Conservation (phyloP, 2,888 invertebrate genomes). For the Drosophila anceps region DNA sequence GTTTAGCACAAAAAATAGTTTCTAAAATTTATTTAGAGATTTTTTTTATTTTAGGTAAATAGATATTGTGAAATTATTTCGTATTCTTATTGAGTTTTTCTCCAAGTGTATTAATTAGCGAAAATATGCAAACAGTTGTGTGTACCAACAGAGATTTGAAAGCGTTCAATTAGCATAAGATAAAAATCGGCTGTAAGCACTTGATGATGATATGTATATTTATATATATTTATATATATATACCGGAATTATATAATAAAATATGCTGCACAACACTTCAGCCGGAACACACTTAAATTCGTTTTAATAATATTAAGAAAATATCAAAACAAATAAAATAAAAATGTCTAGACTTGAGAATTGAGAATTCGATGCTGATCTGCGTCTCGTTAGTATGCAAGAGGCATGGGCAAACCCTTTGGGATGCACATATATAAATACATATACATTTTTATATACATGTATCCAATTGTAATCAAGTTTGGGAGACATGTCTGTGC, state of each 20-base stretch:
- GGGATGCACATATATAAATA: background rate
- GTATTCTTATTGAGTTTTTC: background rate
- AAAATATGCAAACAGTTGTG: conserved; percentile 35
- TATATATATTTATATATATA: background rate
- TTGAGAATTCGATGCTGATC: background rate
- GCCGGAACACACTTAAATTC: conserved; percentile 24
- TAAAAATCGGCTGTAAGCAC: conserved; percentile 39
- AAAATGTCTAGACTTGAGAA: conserved; percentile 22
- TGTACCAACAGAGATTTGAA: conserved; percentile 1
- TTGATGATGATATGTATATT: background rate
- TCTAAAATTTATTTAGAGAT: no score
- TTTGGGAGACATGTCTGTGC: conserved; percentile 26
- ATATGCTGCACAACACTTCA: background rate
- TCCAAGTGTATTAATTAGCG: conserved; percentile 65
- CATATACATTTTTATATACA: background rate
- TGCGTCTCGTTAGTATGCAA: conserved; percentile 28
- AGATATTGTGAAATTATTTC: background rate
- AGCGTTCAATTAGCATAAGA: conserved; percentile 62
- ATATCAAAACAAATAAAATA: background rate
- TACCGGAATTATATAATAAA: background rate
- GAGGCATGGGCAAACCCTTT: conserved; percentile 42
- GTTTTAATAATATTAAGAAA: background rate
- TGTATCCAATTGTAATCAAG: conserved; percentile 21
- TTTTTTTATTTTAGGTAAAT: no score
- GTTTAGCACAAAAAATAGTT: no score